These are phyloP conservation scores for Meta bourneti DNA, from an alignment of 2,888 invertebrate species.

Conservation along the genomic window DNA sequence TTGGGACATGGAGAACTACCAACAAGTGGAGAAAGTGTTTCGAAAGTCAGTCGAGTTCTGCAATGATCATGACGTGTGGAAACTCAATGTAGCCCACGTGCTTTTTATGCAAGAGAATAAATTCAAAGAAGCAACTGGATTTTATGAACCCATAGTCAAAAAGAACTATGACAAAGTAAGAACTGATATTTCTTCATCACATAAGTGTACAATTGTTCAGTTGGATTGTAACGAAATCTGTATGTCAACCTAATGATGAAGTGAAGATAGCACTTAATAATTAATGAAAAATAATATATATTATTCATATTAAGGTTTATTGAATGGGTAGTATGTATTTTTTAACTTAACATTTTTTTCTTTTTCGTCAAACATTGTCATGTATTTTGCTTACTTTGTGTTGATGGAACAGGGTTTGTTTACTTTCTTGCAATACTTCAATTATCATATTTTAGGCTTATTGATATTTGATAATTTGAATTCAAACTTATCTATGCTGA, in stretches of 20 bases:
- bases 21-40: conserved; percentile 97
- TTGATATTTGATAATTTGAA: no score
- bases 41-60: conserved; percentile 98
- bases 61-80: conserved; percentile 97
- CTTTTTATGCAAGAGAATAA: conserved; percentile 99
- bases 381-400: no score
- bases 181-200: conserved; percentile 76
- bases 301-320: background rate
- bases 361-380: background rate
- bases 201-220: background rate
- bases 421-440: no score
- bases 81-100: conserved; percentile 98
- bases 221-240: no score
- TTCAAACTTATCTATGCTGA: no score
- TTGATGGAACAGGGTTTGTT: no score
- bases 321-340: background rate
- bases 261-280: background rate
- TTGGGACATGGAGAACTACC: conserved; percentile 98
- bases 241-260: no score
- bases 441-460: no score
- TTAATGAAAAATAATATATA: background rate
- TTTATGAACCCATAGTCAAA: conserved; percentile 98
- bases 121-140: conserved; percentile 97
- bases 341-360: background rate
- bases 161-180: conserved; percentile 90